These are phyloP conservation scores for Mythimna ferrago DNA, from an alignment of 2,888 invertebrate species.

Conservation along the genomic window DNA sequence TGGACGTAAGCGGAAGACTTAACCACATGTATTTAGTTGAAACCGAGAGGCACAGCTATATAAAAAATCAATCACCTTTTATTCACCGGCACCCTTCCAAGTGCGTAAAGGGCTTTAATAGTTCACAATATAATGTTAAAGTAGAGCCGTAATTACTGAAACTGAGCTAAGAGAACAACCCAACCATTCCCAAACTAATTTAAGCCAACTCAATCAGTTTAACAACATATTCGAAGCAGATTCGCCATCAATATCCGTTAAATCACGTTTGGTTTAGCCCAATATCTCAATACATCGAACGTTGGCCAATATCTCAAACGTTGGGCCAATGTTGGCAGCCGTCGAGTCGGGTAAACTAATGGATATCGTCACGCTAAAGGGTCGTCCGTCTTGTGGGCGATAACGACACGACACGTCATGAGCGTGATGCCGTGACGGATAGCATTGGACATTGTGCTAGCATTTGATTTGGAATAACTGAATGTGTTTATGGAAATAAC, in stretches of 20 bases:
- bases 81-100: no score
- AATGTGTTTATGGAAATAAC: constrained; percentile 18
- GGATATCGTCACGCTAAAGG: constrained; percentile 69
- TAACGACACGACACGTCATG: constrained; percentile 49
- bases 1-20: no score
- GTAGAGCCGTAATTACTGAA: not conserved
- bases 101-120: not conserved
- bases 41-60: no score
- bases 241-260: constrained; percentile 59
- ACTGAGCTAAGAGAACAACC: not conserved
- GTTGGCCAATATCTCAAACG: constrained; percentile 69
- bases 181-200: constrained; percentile 26
- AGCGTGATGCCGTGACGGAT: constrained; percentile 38
- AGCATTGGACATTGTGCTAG: constrained; percentile 54
- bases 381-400: constrained; percentile 60
- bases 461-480: constrained; percentile 30
- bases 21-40: no score
- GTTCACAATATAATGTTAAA: not conserved
- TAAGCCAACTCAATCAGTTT: constrained; percentile 38
- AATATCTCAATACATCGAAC: constrained; percentile 71
- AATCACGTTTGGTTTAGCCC: constrained; percentile 65
- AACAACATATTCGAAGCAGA: constrained; percentile 41
- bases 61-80: no score
- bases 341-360: constrained; percentile 64
- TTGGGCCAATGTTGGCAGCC: constrained; percentile 54